Base-by-base conservation (phyloP, 2,797 vertebrate genomes). In the Lutra lutra region DNA sequence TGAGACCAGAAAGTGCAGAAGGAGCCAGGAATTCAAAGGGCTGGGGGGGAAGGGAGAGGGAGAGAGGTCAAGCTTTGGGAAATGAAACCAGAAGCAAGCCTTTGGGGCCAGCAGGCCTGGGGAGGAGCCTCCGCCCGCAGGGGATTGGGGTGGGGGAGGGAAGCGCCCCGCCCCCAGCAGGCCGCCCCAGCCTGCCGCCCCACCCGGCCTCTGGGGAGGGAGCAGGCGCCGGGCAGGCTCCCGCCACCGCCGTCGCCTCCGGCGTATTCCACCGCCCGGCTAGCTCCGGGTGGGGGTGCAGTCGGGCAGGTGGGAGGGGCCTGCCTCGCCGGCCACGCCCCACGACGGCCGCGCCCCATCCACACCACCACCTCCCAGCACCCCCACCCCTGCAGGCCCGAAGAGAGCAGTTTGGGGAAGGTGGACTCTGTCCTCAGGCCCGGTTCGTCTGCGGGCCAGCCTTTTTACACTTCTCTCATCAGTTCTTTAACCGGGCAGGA, bases 81-180 rank as follows among this genome's bases (percentile, higher is more conserved):
- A 96, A 86, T 13, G 97, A 97, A 97, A 97, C 97, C 89, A 43
- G 86, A 89, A 82, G 73, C 73, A 46, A 95, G 93, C 54, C 40
- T 32, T 35, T 0, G 17, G 60, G 94, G n/a, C 58, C 0, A 4
- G 83, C 83, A 56, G 77, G 94, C 80, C 77, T 2, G 23, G 58
- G 82, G 86, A 54, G 91, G 86, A 89, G 97, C 80, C 78, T 88
- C 80, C 2, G 40, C 60, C 92, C 15, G 87, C 73, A 3, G 29
- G 73, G 73, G 73, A 35, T 18, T 68, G 51, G 10, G 82, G 43
- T 35, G 29, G 18, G 17, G 7, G 38, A 21, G 8, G 62, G n/a
- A 25, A 25, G 58, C 62, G 95, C 64, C 96, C 96, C 56, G 75
- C 86, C 94, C 58, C 62, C 46, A 21, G 54, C 73, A 48, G 35